phyloP scores from a whole-genome alignment of 2,888 invertebrate genomes.

The Dynastes grantii region DNA sequence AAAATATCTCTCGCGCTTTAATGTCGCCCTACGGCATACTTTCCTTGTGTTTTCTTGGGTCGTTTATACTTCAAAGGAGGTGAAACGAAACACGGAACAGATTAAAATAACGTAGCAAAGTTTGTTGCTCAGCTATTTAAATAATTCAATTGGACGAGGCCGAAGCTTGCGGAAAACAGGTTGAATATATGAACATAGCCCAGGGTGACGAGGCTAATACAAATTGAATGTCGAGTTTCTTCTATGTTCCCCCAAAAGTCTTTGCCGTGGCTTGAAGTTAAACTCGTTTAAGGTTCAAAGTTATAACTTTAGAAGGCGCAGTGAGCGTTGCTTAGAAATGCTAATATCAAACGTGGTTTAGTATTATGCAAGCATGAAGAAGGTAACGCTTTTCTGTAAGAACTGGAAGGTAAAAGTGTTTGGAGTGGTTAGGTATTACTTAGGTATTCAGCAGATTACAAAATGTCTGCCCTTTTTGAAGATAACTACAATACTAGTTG shows the following conservation, averaged over 20 bases:
- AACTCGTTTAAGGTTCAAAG: not conserved
- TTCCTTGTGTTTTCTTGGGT: not conserved
- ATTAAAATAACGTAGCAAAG: conserved; percentile 19
- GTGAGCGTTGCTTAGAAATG: too few relatives aligned
- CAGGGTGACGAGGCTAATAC: not conserved
- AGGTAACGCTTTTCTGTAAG: too few relatives aligned
- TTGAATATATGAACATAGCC: not conserved
- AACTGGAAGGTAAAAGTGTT: too few relatives aligned
- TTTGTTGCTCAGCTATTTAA: conserved; percentile 16
- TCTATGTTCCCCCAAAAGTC: not conserved
- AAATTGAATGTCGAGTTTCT: conserved; percentile 2
- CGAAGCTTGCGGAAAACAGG: not conserved
- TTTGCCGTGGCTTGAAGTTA: not conserved
- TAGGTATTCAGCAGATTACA: too few relatives aligned
- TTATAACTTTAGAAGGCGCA: too few relatives aligned
- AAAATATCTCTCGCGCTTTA: not conserved
- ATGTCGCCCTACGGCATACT: not conserved
- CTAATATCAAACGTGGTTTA: too few relatives aligned
- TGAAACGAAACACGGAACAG: conserved; percentile 3
- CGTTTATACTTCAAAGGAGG: conserved; percentile 8
- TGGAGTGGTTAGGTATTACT: too few relatives aligned
- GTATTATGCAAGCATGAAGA: too few relatives aligned
- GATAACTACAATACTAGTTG: too few relatives aligned
- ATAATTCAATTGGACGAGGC: conserved; percentile 23
- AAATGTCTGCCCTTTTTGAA: too few relatives aligned